Conservation (phyloP, 2,888 invertebrate genomes). For the Chrysolina oricalcia region DNA sequence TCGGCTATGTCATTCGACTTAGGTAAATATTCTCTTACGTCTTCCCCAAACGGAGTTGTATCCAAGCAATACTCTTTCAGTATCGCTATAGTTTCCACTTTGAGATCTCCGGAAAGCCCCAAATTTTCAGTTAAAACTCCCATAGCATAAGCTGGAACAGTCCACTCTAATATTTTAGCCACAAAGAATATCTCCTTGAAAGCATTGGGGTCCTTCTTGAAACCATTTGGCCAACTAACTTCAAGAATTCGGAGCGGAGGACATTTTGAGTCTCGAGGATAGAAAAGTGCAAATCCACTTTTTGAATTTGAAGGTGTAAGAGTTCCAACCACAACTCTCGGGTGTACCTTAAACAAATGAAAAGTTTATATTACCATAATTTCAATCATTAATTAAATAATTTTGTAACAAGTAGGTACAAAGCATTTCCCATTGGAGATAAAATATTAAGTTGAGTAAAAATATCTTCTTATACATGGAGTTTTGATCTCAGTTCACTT, state of each 20-base stretch:
- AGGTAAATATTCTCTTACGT: constrained; percentile 74
- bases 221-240: constrained; percentile 78
- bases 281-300: constrained; percentile 79
- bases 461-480: too few relatives aligned
- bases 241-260: constrained; percentile 85
- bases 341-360: constrained; percentile 74
- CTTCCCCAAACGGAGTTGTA: constrained; percentile 77
- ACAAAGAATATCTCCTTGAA: constrained; percentile 80
- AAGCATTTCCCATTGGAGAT: too few relatives aligned
- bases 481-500: too few relatives aligned
- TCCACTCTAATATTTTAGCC: constrained; percentile 83
- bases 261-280: constrained; percentile 85
- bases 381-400: too few relatives aligned
- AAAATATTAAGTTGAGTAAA: too few relatives aligned
- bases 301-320: constrained; percentile 77
- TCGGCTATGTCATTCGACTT: constrained; percentile 72
- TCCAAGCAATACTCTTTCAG: constrained; percentile 86
- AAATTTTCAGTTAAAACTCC: constrained; percentile 81
- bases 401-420: too few relatives aligned
- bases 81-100: constrained; percentile 86
- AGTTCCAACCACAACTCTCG: constrained; percentile 82
- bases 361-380: not conserved
- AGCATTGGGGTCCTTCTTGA: constrained; percentile 72
- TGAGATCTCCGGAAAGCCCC: constrained; percentile 85
- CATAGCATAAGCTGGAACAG: constrained; percentile 76